Base-by-base conservation (phyloP, 2,113 vertebrate genomes). In the Planiliza haematocheilus region DNA sequence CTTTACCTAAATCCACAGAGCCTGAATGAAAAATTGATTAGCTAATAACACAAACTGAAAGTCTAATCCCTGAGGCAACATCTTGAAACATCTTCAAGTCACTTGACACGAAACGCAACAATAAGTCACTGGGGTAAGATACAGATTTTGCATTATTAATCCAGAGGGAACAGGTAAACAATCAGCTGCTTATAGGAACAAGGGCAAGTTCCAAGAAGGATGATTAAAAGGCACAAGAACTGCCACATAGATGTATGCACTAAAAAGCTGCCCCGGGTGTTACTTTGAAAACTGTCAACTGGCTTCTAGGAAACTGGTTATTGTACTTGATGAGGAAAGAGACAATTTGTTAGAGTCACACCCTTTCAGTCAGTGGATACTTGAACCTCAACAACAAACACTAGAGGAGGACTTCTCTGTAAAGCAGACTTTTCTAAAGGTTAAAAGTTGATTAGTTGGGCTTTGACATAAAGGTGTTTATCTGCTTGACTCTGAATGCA, bases 61-160 rank as follows among this genome's bases (percentile, higher is more conserved):
- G 79, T 68, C 64, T 46, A 34, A n/a, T 56, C 65, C 51, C 17
- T 56, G 7, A 4, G 53, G 45, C 37, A 71, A 34, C 34, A 18
- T n/a, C 43, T 49, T 20, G 52, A 34, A 41, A 57, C 69, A 42
- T 68, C 56, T 71, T 66, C 41, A 56, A 1, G 53, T 84, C 72
- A 83, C 56, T 45, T 67, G 72, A 89, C 83, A 86, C 75, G 36
- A 81, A 65, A 72, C 20, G 14, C 20, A 37, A 52, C 68, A 72
- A 43, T 53, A 74, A 81, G 74, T 68, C 50, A 1, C 14, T 8
- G 41, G 48, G 49, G 17, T 10, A 67, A 64, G 48, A 71, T 68
- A 67, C 53, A 83, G 70, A 86, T 82, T 86, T 70, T 79, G 53
- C 65, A 81, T 86, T 81, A 86, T 76, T 86, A 67, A 89, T 86